Evolutionary conservation across 2,113 vertebrate genomes (phyloP).

Genomic region (Thalassoma bifasciatum): DNA sequence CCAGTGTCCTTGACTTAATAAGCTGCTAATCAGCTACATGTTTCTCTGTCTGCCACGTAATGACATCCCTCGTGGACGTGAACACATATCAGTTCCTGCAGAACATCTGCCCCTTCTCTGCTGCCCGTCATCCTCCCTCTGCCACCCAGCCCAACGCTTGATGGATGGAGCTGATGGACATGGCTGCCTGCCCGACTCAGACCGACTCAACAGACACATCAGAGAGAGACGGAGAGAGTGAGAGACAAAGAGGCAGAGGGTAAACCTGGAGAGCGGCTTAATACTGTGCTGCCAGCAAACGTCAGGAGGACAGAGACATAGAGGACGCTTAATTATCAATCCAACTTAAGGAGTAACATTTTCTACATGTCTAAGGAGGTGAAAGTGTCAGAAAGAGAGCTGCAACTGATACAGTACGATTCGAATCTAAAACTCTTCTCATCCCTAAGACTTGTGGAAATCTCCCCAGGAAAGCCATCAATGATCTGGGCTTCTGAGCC

Average conservation of each 20-base stretch:
- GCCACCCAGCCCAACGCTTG: slow-evolving; percentile 58
- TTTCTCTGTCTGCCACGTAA: slow-evolving; percentile 69
- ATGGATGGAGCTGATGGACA: slow-evolving; percentile 68
- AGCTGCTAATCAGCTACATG: slow-evolving; percentile 76
- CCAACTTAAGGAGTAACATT: not conserved
- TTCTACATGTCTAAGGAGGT: not conserved
- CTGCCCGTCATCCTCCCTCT: slow-evolving; percentile 65
- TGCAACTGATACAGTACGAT: too few species aligned
- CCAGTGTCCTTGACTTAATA: slow-evolving; percentile 79
- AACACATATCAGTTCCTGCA: slow-evolving; percentile 61
- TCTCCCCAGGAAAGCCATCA: too few species aligned
- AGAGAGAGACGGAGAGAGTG: slow-evolving; percentile 31
- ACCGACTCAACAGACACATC: slow-evolving; percentile 52
- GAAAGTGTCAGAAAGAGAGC: slow-evolving; percentile 1
- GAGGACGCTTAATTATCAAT: slow-evolving; percentile 23
- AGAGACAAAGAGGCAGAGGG: slow-evolving; percentile 39
- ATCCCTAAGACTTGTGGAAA: too few species aligned
- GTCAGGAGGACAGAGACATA: slow-evolving; percentile 37
- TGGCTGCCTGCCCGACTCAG: slow-evolving; percentile 63
- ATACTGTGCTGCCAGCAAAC: slow-evolving; percentile 10
- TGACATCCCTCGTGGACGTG: slow-evolving; percentile 68
- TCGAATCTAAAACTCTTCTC: too few species aligned
- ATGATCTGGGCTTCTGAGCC: too few species aligned
- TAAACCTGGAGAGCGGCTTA: slow-evolving; percentile 28
- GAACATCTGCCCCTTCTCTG: slow-evolving; percentile 78